Evolutionary conservation across 2,113 vertebrate species (phyloP).

Genomic region (Zosterops japonicus): DNA sequence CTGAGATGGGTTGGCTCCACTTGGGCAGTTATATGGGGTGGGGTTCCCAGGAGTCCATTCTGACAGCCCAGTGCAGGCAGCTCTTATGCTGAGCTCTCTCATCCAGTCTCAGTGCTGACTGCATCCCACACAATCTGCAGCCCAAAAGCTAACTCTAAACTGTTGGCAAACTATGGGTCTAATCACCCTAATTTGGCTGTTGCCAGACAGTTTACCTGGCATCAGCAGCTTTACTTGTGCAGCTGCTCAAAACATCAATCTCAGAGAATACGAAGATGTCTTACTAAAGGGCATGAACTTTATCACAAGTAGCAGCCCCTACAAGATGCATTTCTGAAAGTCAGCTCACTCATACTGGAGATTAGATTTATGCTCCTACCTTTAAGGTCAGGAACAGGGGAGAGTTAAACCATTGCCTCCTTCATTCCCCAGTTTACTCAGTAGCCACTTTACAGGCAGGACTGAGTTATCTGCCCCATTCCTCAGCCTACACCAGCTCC

Average conservation of each 20-base stretch:
- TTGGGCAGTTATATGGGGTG: fast-evolving
- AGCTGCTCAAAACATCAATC: not conserved
- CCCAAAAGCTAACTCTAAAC: not conserved
- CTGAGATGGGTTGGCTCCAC: not conserved
- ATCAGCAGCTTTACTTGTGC: not conserved
- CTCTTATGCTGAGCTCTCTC: not conserved
- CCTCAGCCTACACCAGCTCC: not conserved
- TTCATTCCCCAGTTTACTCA: not conserved
- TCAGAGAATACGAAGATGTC: not conserved
- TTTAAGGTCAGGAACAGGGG: not conserved
- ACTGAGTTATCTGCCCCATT: not conserved
- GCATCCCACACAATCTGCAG: not conserved
- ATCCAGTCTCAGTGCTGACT: not conserved
- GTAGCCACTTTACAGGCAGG: not conserved
- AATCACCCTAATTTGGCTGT: not conserved
- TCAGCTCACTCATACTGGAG: not conserved
- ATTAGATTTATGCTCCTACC: not conserved
- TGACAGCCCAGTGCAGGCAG: not conserved
- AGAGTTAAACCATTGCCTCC: not conserved
- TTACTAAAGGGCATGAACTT: not conserved
- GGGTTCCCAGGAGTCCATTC: not conserved
- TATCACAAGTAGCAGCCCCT: not conserved
- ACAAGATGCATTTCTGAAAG: not conserved
- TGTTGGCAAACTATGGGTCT: not conserved
- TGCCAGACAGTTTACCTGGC: not conserved